These are phyloP conservation scores for Aricia agestis DNA, from an alignment of 1,140 invertebrate genomes.

Conservation along the genomic window DNA sequence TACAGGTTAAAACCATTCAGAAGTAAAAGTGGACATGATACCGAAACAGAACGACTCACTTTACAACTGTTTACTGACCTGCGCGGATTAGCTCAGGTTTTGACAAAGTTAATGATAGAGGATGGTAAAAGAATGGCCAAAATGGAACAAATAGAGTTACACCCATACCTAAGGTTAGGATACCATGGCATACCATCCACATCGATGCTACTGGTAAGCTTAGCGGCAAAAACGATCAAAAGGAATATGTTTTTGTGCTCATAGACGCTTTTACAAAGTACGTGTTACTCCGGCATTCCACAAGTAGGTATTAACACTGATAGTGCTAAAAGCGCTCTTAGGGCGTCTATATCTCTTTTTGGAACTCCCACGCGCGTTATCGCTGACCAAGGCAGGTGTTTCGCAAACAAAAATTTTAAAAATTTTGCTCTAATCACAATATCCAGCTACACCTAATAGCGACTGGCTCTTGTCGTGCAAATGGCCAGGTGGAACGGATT, in stretches of 20 bases:
- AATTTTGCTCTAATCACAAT: slow-evolving; percentile 37
- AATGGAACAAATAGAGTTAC: slow-evolving; percentile 23
- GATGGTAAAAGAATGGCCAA: too few relatives aligned
- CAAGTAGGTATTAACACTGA: slow-evolving; percentile 16
- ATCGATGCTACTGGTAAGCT: not conserved
- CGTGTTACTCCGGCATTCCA: slow-evolving; percentile 12
- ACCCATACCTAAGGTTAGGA: slow-evolving; percentile 24
- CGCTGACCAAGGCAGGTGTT: slow-evolving; percentile 46
- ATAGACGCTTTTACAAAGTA: slow-evolving; percentile 33
- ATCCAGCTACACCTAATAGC: slow-evolving; percentile 42
- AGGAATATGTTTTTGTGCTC: slow-evolving; percentile 26
- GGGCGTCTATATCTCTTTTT: slow-evolving; percentile 29
- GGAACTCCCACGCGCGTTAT: slow-evolving; percentile 38
- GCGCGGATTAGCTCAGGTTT: too few relatives aligned
- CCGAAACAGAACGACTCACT: too few relatives aligned
- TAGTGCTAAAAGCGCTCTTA: slow-evolving; percentile 19
- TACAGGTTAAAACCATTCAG: too few relatives aligned
- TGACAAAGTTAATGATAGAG: too few relatives aligned
- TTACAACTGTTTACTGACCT: too few relatives aligned
- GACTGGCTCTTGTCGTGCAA: slow-evolving; percentile 31
- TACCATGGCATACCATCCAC: slow-evolving; percentile 28
- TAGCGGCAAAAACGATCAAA: slow-evolving; percentile 22
- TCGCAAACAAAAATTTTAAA: slow-evolving; percentile 40
- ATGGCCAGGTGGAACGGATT: slow-evolving; percentile 43
- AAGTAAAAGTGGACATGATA: too few relatives aligned